A percentile compares a stretch with the other conserved stretches of the same genome.
Evolutionary conservation across 2,888 invertebrate genomes (phyloP).

Genomic region (Alviniconcha strummeri): DNA sequence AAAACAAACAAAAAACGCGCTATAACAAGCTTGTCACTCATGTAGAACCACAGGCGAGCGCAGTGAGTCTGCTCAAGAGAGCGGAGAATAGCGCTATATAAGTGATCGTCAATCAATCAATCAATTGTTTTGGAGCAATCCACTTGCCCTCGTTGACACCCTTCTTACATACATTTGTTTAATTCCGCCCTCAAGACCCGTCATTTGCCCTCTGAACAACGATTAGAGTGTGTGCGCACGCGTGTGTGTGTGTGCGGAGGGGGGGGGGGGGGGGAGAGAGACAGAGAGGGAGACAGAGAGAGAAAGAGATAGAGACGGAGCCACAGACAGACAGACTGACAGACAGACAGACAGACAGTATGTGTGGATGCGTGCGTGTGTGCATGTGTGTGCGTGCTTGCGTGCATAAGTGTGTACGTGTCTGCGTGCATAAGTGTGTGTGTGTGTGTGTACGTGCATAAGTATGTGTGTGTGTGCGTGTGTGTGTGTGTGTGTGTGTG

Average conservation of each 20-base stretch:
- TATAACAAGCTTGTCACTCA: too few species aligned
- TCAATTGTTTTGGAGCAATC: too few species aligned
- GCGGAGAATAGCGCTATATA: too few species aligned
- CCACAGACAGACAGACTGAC: neutral
- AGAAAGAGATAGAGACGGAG: neutral
- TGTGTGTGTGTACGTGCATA: neutral
- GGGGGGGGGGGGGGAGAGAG: slow-evolving; percentile 3
- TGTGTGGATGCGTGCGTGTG: neutral
- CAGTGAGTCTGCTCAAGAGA: neutral
- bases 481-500: neutral
- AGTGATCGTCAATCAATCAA: neutral
- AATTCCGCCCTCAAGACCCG: too few species aligned
- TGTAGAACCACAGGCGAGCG: neutral
- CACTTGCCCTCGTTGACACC: too few species aligned
- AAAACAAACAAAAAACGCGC: too few species aligned
- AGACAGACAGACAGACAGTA: neutral
- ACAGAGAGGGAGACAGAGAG: neutral
- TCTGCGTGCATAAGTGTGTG: neutral
- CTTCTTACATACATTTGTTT: too few species aligned
- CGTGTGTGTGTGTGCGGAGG: neutral
- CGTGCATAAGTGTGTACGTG: neutral
- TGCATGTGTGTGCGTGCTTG: neutral
- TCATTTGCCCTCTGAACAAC: too few species aligned
- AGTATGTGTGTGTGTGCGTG: neutral
- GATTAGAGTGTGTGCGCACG: too few species aligned